phyloP scores from a whole-genome alignment of 2,113 vertebrate genomes.

The Symphodus melops region DNA sequence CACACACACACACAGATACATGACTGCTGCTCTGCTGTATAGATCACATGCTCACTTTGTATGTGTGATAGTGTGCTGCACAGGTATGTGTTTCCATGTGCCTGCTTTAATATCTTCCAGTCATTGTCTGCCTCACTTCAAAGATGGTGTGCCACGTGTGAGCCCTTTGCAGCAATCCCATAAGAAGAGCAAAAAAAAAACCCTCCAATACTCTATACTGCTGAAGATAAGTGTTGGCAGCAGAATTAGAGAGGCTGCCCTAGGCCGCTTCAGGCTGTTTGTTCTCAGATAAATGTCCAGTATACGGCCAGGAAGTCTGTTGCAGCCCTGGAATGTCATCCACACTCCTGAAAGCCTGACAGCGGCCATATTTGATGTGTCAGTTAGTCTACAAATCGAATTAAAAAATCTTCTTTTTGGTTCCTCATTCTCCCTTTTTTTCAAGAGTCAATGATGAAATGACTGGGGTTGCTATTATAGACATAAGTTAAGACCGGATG shows the following conservation, averaged over 20 bases:
- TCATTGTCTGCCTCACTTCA: constrained; percentile 61
- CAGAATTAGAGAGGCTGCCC: constrained; percentile 47
- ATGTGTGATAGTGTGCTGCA: background rate
- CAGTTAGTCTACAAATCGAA: constrained; percentile 2
- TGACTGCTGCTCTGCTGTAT: constrained; percentile 31
- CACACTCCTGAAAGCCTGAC: constrained; percentile 27
- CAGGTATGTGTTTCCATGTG: constrained; percentile 30
- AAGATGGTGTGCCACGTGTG: constrained; percentile 65
- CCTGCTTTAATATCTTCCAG: constrained; percentile 39
- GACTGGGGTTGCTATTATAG: background rate
- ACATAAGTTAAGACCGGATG: constrained; percentile 18
- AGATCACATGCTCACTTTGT: constrained; percentile 24
- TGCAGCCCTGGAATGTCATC: constrained; percentile 24
- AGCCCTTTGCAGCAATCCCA: constrained; percentile 47
- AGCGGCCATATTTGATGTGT: constrained; percentile 11
- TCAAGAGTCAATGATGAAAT: background rate
- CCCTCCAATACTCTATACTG: constrained; percentile 23
- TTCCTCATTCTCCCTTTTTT: background rate
- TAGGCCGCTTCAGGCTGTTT: constrained; percentile 59
- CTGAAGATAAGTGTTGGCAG: constrained; percentile 68
- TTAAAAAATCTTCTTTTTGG: background rate
- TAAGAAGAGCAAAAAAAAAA: constrained; percentile 18
- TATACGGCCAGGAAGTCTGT: constrained; percentile 30
- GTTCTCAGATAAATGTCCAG: constrained; percentile 55
- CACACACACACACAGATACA: constrained; percentile 18